These are phyloP conservation scores for Eublepharis macularius DNA, from an alignment of 2,113 vertebrate species.

Conservation along the genomic window DNA sequence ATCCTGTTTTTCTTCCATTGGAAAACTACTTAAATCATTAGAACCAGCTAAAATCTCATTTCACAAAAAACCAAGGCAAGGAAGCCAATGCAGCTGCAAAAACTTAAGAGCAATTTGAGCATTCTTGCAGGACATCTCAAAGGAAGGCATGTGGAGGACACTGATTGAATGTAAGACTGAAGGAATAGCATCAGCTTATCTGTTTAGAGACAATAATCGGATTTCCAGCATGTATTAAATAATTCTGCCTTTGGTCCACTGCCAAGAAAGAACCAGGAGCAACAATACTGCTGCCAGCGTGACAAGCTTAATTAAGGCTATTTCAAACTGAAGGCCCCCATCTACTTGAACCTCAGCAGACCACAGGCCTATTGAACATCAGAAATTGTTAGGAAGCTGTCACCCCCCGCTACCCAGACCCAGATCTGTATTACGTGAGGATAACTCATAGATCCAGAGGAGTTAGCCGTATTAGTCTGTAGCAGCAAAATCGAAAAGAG, in stretches of 20 bases:
- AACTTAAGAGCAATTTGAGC: background rate
- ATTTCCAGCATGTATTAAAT: conserved; percentile 40
- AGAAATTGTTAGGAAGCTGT: background rate
- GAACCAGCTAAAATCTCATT: no score
- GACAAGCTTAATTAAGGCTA: background rate
- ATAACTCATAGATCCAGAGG: no score
- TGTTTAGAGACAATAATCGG: conserved; percentile 33
- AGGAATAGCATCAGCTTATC: background rate
- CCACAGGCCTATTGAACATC: background rate
- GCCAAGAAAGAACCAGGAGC: conserved; percentile 36
- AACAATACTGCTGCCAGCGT: conserved; percentile 19
- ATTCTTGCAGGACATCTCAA: background rate
- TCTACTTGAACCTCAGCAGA: background rate
- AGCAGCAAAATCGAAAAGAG: no score
- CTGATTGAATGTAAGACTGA: conserved; percentile 25
- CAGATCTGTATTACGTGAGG: accelerated
- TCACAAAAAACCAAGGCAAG: no score
- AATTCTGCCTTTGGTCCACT: conserved; percentile 28
- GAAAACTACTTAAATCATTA: no score
- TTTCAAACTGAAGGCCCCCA: background rate
- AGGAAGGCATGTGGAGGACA: background rate
- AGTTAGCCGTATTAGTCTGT: no score
- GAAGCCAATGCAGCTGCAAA: no score
- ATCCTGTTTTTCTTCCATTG: no score
- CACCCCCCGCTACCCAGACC: background rate